phyloP scores from a whole-genome alignment of 2,888 invertebrate species.

The Agapetus fuscipes region DNA sequence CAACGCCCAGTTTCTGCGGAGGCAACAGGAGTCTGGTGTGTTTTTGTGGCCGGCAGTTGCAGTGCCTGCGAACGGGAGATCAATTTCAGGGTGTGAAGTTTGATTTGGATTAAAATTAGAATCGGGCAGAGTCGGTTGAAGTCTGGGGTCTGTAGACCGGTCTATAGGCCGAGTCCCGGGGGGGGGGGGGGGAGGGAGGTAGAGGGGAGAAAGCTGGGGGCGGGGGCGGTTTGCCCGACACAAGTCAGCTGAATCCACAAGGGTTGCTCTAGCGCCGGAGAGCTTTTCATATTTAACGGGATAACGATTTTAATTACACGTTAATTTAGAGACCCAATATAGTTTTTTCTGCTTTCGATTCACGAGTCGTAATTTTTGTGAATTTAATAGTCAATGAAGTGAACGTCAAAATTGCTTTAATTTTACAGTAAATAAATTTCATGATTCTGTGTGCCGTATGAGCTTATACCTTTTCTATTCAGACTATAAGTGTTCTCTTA shows the following conservation, averaged over 20 bases:
- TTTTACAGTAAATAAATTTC: too few species aligned
- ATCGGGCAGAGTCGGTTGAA: neutral
- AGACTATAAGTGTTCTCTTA: too few species aligned
- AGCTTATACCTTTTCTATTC: too few species aligned
- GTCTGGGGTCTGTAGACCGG: neutral
- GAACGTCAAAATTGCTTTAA: too few species aligned
- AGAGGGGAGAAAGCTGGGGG: neutral
- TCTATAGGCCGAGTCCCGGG: neutral
- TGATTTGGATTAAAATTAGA: neutral
- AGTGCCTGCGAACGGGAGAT: neutral
- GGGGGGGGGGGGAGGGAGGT: constrained; percentile 1
- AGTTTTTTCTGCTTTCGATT: too few species aligned
- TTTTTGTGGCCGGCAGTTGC: neutral
- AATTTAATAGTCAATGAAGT: too few species aligned
- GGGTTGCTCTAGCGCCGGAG: neutral
- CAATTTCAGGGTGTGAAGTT: neutral
- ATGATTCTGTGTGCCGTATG: too few species aligned
- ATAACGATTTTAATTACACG: constrained; percentile 6
- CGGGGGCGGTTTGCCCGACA: neutral
- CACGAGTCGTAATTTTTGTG: too few species aligned
- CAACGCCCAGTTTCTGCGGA: constrained; percentile 17
- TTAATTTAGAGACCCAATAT: too few species aligned
- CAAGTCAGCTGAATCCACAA: neutral
- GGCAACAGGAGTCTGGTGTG: constrained; percentile 4
- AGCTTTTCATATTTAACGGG: constrained; percentile 1